Evolutionary conservation across 2,797 vertebrate species (phyloP), one percentile per base, ranked within the genome.

Genomic region (Pseudochromis fuscus): DNA sequence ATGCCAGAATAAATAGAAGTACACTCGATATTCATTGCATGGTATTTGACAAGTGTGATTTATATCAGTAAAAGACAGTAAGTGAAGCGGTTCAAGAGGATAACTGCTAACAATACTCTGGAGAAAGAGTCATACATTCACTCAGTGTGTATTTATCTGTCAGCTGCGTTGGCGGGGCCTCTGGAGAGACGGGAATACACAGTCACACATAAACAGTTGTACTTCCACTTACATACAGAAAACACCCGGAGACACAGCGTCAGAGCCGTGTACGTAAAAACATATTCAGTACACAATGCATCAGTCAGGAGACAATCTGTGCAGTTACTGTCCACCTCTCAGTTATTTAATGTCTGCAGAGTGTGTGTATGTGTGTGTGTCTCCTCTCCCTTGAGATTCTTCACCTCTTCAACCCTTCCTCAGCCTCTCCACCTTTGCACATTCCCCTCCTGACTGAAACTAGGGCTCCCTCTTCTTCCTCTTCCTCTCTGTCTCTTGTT

Each of bases 341-440:
- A 55, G 51, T 71, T 44, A 74, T 78, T 77, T 77, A 24, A 45
- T 79, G 56, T 81, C 57, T 37, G 46, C 28, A 28, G 21, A 52
- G n/a, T 49, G 57, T 68, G 44, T 62, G 61, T 66, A 67, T 75
- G 51, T 72, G 66, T 78, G 50, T 73, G 57, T 62, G 23, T 57
- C 21, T 27, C 9, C 46, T 67, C 53, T 87, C 88, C 84, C 88
- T 64, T 19, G 82, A 74, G 82, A 77, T 24, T 75, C 73, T 62
- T 85, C 82, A 85, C 82, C 85, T 84, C 73, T 65, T 79, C 84
- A 77, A 75, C 88, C 82, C n/a, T 57, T 45, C 69, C 80, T 74
- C 81, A 84, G 87, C 88, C 90, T 91, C 88, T 89, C 50, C 85
- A 89, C 88, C 87, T 83, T 35, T 81, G 42, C 85, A 84, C 81